Conservation (phyloP, 2,797 vertebrate genomes). For the Philypnodon macrostomus region DNA sequence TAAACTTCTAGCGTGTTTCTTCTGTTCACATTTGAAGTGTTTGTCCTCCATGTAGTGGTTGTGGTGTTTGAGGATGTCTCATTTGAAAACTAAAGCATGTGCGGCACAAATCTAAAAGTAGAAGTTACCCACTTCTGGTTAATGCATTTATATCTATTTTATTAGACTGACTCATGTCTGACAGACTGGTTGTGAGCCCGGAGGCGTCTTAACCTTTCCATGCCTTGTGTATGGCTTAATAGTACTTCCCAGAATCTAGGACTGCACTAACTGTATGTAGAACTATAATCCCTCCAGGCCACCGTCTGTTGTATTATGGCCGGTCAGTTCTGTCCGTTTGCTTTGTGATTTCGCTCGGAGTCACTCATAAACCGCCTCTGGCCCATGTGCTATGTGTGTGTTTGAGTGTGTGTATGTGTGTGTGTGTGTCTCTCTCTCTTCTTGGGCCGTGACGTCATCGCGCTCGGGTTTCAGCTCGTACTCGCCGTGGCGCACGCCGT, state of each 20-base stretch:
- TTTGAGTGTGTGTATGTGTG: conserved; percentile 36
- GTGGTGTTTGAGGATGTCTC: too few species aligned
- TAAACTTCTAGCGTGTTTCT: not conserved
- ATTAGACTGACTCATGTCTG: not conserved
- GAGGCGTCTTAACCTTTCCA: not conserved
- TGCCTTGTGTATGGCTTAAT: not conserved
- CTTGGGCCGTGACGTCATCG: conserved; percentile 80
- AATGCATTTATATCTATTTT: too few species aligned
- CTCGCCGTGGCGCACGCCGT: conserved; percentile 54
- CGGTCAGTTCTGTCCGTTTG: conserved; percentile 36
- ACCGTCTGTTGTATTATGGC: not conserved
- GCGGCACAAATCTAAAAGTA: too few species aligned
- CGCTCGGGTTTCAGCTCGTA: conserved; percentile 72
- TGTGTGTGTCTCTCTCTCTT: conserved; percentile 25
- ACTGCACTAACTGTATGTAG: not conserved
- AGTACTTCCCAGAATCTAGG: not conserved
- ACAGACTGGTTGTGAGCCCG: not conserved
- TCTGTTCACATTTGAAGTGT: too few species aligned
- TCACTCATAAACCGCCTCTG: conserved; percentile 21
- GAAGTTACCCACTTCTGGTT: too few species aligned
- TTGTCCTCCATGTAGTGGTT: not conserved
- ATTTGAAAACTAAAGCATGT: too few species aligned
- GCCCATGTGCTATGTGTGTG: too few species aligned
- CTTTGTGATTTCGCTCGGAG: conserved; percentile 23
- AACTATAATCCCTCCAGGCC: not conserved